Percentiles rank a stretch among this genome's conserved stretches.
phyloP scores from a whole-genome alignment of 2,797 vertebrate species.

The Alfaro cultratus region DNA sequence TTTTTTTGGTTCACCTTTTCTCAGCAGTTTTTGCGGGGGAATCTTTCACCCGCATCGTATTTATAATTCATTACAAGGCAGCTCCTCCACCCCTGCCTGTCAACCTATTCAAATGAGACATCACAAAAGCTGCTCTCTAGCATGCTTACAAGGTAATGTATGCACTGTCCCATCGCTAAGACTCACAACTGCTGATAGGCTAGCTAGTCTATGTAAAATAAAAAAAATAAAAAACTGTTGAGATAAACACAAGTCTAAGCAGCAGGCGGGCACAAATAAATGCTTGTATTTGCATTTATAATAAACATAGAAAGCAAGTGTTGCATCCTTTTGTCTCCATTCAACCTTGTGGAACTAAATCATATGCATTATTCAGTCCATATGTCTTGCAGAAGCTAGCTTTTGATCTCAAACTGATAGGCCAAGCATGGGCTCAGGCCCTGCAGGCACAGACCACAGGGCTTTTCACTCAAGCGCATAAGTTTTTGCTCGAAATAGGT shows the following conservation, averaged over 20 bases:
- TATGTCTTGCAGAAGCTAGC: slow-evolving; percentile 78
- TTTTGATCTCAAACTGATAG: slow-evolving; percentile 82
- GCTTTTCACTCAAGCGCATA: slow-evolving; percentile 68
- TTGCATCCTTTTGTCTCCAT: slow-evolving; percentile 46
- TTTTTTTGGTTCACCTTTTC: slow-evolving; percentile 75
- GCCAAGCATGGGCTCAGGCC: slow-evolving; percentile 76
- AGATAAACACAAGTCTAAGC: slow-evolving; percentile 29
- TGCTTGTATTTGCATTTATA: slow-evolving; percentile 20
- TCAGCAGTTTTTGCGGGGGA: slow-evolving; percentile 57
- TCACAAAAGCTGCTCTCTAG: slow-evolving; percentile 67
- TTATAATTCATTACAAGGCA: slow-evolving; percentile 80
- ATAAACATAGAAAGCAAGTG: slow-evolving; percentile 38
- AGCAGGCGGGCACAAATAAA: slow-evolving; percentile 3
- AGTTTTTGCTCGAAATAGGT: slow-evolving; percentile 62
- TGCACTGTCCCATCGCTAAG: slow-evolving; percentile 59
- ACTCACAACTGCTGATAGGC: slow-evolving; percentile 54
- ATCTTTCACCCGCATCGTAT: slow-evolving; percentile 72
- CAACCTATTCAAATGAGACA: slow-evolving; percentile 81
- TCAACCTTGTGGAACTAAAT: slow-evolving; percentile 75
- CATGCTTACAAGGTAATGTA: slow-evolving; percentile 58
- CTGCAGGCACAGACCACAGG: slow-evolving; percentile 74
- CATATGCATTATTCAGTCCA: slow-evolving; percentile 81
- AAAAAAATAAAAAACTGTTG: slow-evolving; percentile 7
- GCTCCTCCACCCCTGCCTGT: slow-evolving; percentile 72
- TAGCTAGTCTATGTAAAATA: slow-evolving; percentile 26